phyloP scores from a whole-genome alignment of 2,888 invertebrate species.

The Dolomedes plantarius region DNA sequence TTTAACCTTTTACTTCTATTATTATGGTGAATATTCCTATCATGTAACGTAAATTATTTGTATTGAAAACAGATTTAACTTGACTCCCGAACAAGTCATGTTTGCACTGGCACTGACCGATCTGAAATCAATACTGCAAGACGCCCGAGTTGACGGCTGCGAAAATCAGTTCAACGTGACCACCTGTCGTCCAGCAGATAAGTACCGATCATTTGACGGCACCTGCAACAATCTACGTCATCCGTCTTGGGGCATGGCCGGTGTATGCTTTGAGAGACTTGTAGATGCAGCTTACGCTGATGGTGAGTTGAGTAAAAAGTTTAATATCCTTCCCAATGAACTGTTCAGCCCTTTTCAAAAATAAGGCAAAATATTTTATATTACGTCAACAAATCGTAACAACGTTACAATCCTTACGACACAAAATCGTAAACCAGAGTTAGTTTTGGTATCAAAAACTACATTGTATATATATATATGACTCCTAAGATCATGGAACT shows the following conservation, averaged over 20 bases:
- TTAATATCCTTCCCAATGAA: too few relatives aligned
- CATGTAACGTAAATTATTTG: too few relatives aligned
- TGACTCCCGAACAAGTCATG: conserved; percentile 54
- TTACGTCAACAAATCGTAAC: too few relatives aligned
- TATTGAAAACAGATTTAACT: conserved; percentile 29
- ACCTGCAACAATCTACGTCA: conserved; percentile 89
- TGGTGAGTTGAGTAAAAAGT: conserved; percentile 79
- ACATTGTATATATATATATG: too few relatives aligned
- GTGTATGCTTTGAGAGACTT: conserved; percentile 88
- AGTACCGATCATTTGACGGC: conserved; percentile 89
- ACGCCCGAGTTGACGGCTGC: conserved; percentile 31
- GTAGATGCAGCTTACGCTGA: conserved; percentile 89
- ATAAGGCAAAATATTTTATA: too few relatives aligned
- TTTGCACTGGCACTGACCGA: conserved; percentile 40
- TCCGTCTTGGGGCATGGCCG: conserved; percentile 87
- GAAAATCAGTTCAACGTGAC: conserved; percentile 38
- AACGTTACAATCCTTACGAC: too few relatives aligned
- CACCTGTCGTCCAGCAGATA: conserved; percentile 2
- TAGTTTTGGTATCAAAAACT: too few relatives aligned
- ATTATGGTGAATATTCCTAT: too few relatives aligned
- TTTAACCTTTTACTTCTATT: too few relatives aligned
- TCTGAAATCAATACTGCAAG: conserved; percentile 22
- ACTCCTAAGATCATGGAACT: too few relatives aligned
- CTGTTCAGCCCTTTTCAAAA: too few relatives aligned
- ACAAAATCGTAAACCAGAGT: too few relatives aligned